Conservation (phyloP, 2,888 invertebrate genomes). For the Morpho deidamia region DNA sequence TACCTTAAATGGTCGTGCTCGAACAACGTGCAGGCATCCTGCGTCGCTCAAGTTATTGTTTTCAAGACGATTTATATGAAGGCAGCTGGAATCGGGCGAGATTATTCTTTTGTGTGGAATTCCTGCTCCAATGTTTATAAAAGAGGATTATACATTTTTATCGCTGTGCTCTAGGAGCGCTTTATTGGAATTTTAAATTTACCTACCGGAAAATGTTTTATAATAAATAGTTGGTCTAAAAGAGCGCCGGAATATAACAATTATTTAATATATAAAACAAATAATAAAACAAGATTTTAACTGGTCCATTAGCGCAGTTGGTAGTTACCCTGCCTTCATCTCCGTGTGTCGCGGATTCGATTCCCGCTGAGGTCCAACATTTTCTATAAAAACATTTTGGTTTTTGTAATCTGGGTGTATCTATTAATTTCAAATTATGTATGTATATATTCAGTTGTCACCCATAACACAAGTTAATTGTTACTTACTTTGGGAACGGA, state of each 20-base stretch:
- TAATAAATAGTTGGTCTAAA: neutral
- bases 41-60: conserved; percentile 25
- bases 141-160: conserved; percentile 9
- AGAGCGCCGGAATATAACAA: neutral
- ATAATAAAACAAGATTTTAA: too few relatives aligned
- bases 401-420: too few relatives aligned
- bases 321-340: too few relatives aligned
- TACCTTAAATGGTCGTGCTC: conserved; percentile 2
- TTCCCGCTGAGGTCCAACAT: too few relatives aligned
- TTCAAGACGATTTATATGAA: conserved; percentile 21
- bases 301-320: too few relatives aligned
- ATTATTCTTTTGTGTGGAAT: conserved; percentile 12
- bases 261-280: too few relatives aligned
- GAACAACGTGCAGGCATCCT: conserved; percentile 25
- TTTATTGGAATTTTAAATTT: conserved; percentile 6
- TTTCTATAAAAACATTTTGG: too few relatives aligned
- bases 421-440: too few relatives aligned
- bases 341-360: too few relatives aligned
- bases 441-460: too few relatives aligned
- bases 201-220: neutral
- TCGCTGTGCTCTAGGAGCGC: conserved; percentile 3
- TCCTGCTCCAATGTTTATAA: conserved; percentile 1
- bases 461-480: too few relatives aligned
- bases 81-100: conserved; percentile 14
- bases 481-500: too few relatives aligned